Percentiles rank a stretch among this genome's conserved stretches.
Evolutionary conservation across 1,140 invertebrate species (phyloP).

Genomic region (Bradysia coprophila): DNA sequence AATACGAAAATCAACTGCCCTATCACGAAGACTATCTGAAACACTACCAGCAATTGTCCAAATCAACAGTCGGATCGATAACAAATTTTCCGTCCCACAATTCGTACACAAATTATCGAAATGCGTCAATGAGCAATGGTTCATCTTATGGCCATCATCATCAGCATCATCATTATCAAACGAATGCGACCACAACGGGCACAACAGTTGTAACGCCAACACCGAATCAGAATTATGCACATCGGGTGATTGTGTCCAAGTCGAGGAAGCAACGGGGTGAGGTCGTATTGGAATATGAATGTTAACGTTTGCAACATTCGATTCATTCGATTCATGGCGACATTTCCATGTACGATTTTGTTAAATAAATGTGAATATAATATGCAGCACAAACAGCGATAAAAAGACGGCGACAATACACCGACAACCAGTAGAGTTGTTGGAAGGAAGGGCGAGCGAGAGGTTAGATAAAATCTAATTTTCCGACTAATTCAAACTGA

Average conservation of each 20-base stretch:
- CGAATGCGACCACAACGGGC: too few species aligned
- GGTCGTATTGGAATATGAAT: slow-evolving; percentile 5
- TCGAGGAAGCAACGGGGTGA: slow-evolving; percentile 3
- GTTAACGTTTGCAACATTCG: slow-evolving; percentile 1
- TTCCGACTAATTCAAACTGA: too few species aligned
- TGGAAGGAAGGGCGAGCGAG: too few species aligned
- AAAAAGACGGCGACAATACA: too few species aligned
- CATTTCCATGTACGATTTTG: too few species aligned
- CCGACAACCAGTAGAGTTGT: too few species aligned
- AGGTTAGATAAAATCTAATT: too few species aligned
- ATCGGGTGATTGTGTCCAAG: slow-evolving; percentile 3
- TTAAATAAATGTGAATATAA: too few species aligned
- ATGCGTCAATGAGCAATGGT: neutral
- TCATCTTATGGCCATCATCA: neutral
- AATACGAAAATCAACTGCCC: slow-evolving; percentile 1
- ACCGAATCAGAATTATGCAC: neutral
- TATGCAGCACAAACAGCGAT: too few species aligned
- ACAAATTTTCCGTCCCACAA: neutral
- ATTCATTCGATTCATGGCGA: neutral
- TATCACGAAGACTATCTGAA: slow-evolving; percentile 2
- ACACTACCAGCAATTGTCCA: neutral
- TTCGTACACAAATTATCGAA: neutral
- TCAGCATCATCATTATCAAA: neutral
- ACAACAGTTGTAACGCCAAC: neutral
- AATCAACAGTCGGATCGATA: neutral